Evolutionary conservation across 2,888 invertebrate species (phyloP).

Genomic region (Megamerina dolium): DNA sequence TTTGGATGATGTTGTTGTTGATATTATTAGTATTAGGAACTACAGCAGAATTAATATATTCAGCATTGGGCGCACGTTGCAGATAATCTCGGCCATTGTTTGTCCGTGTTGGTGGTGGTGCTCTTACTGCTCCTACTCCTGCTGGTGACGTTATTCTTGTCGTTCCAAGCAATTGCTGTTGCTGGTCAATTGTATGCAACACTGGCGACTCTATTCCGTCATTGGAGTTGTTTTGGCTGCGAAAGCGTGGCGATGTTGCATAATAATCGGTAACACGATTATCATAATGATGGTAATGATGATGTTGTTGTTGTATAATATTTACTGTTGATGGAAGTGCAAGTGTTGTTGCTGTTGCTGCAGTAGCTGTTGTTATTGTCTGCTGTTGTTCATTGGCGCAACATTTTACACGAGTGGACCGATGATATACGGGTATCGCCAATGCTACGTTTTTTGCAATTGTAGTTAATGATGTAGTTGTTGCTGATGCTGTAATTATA

Average conservation of each 20-base stretch:
- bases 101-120: constrained; percentile 3
- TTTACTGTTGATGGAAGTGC: constrained; percentile 2
- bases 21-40: background rate
- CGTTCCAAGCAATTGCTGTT: too few relatives aligned
- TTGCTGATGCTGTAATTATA: constrained; percentile 10
- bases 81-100: constrained; percentile 2
- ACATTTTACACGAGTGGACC: too few relatives aligned
- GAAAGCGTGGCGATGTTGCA: constrained; percentile 33
- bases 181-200: constrained; percentile 8
- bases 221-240: constrained; percentile 17
- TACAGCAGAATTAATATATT: background rate
- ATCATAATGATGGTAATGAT: constrained; percentile 20
- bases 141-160: constrained; percentile 8
- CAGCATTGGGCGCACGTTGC: background rate
- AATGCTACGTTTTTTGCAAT: constrained; percentile 20
- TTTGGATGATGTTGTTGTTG: background rate
- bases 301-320: constrained; percentile 8
- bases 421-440: background rate
- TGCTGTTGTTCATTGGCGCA: constrained; percentile 24
- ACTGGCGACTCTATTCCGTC: constrained; percentile 10
- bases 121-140: constrained; percentile 10
- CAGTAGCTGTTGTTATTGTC: background rate
- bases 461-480: constrained; percentile 8
- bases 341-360: constrained; percentile 22
- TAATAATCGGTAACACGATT: constrained; percentile 28